phyloP scores from a whole-genome alignment of 2,888 invertebrate species.

The Pseudeuparius sepicola region DNA sequence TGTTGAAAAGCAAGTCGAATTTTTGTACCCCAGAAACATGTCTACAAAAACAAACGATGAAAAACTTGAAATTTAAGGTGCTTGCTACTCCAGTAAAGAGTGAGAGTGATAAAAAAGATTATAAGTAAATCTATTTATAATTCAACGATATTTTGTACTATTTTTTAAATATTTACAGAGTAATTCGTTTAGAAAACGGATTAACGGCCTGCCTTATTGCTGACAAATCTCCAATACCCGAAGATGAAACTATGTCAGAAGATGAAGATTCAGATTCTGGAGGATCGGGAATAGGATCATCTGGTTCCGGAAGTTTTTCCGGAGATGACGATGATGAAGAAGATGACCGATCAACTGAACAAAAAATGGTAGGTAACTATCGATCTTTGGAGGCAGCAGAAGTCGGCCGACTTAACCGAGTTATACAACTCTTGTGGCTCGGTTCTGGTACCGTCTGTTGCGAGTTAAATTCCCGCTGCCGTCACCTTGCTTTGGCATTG shows the following conservation, averaged over 20 bases:
- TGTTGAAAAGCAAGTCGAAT: too few relatives aligned
- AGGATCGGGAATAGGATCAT: constrained; percentile 16
- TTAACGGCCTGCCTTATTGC: constrained; percentile 62
- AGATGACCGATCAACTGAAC: constrained; percentile 12
- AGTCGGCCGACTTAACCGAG: constrained; percentile 1
- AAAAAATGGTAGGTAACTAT: constrained; percentile 27
- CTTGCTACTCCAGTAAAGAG: constrained; percentile 56
- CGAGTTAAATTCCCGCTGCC: too few relatives aligned
- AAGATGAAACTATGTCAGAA: constrained; percentile 22
- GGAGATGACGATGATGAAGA: neutral
- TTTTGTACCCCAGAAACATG: too few relatives aligned
- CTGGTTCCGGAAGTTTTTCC: too few relatives aligned
- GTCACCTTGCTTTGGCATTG: too few relatives aligned
- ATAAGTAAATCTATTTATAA: constrained; percentile 39
- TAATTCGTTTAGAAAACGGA: constrained; percentile 58
- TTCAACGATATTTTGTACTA: neutral
- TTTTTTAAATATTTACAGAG: constrained; percentile 38
- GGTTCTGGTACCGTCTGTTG: too few relatives aligned
- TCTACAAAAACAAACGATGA: too few relatives aligned
- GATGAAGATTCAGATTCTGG: constrained; percentile 27
- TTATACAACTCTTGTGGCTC: too few relatives aligned
- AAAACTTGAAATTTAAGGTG: constrained; percentile 26
- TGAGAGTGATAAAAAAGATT: constrained; percentile 65
- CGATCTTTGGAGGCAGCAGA: constrained; percentile 1
- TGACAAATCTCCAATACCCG: constrained; percentile 37